These are phyloP conservation scores for Trididemnum miniatum DNA, from an alignment of 23 tunicate genomes.

Conservation along the genomic window DNA sequence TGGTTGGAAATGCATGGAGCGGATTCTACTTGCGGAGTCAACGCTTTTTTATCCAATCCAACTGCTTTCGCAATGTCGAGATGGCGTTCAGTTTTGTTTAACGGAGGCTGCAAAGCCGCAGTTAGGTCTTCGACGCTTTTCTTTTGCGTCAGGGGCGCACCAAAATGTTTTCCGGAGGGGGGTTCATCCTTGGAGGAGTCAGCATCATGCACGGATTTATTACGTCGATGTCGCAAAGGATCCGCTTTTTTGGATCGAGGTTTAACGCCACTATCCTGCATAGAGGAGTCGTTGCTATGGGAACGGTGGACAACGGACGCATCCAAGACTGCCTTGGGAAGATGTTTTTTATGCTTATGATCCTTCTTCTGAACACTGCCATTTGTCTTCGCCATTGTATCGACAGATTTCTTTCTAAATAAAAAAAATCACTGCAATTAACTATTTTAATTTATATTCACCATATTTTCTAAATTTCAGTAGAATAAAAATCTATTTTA, in stretches of 20 bases:
- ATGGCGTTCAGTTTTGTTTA: background rate
- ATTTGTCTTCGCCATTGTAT: no score
- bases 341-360: background rate
- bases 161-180: conserved; percentile 29
- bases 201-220: conserved; percentile 51
- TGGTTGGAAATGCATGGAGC: background rate
- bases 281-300: conserved; percentile 9
- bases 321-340: background rate
- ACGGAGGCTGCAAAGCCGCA: background rate
- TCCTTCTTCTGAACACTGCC: no score
- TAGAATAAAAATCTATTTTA: no score
- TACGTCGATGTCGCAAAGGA: conserved; percentile 31
- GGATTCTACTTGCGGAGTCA: background rate
- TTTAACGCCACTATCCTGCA: background rate
- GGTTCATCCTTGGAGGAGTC: background rate
- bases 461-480: no score
- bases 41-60: background rate
- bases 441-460: no score
- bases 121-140: conserved; percentile 51
- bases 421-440: no score
- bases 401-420: no score
- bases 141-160: conserved; percentile 8
- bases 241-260: background rate
- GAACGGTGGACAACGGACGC: background rate
- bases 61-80: background rate